phyloP scores from a whole-genome alignment of 2,888 invertebrate genomes.

The Apoda limacodes region DNA sequence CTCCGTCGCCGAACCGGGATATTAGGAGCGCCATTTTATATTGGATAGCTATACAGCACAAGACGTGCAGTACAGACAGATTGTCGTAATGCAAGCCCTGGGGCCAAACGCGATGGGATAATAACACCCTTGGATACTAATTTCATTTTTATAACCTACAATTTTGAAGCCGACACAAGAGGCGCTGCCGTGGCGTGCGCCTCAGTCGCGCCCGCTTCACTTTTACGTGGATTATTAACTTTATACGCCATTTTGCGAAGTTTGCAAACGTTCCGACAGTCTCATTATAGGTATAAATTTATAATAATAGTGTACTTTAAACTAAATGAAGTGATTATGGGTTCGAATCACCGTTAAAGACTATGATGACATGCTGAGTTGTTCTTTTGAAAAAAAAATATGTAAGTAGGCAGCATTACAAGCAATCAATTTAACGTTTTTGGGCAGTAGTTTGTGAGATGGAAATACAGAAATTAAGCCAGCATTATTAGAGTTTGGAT shows the following conservation, averaged over 20 bases:
- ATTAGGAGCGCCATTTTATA: conserved; percentile 71
- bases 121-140: conserved; percentile 69
- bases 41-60: conserved; percentile 68
- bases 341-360: conserved; percentile 53
- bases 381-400: too few species aligned
- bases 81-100: conserved; percentile 69
- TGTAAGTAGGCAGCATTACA: too few species aligned
- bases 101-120: conserved; percentile 70
- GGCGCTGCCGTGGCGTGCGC: conserved; percentile 68
- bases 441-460: too few species aligned
- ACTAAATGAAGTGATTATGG: conserved; percentile 66
- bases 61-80: conserved; percentile 71
- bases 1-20: conserved; percentile 63
- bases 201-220: conserved; percentile 49
- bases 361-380: conserved; percentile 55
- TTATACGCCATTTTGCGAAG: conserved; percentile 67
- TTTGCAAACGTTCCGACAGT: conserved; percentile 62
- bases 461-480: too few species aligned
- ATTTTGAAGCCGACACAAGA: conserved; percentile 69
- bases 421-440: too few species aligned
- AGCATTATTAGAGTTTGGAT: too few species aligned
- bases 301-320: conserved; percentile 59
- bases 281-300: conserved; percentile 63
- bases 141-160: conserved; percentile 71
- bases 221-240: conserved; percentile 67